Conservation (phyloP, 2,113 vertebrate genomes). For the Psephotus haematonotus region DNA sequence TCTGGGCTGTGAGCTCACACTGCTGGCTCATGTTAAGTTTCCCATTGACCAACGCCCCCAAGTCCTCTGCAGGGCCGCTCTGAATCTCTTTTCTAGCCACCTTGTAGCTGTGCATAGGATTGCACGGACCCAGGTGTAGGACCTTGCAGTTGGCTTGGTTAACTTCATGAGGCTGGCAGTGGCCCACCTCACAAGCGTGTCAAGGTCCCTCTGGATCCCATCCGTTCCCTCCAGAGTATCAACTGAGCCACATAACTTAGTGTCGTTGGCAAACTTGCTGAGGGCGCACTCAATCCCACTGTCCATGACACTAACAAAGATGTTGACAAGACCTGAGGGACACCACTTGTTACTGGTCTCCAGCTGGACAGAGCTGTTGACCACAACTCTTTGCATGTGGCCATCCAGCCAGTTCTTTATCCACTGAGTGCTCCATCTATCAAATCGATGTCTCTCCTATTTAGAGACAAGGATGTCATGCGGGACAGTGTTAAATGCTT, state of each 20-base stretch:
- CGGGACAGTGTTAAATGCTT: no score
- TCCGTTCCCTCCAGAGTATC: neutral
- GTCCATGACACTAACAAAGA: neutral
- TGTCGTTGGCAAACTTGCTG: neutral
- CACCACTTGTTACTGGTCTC: neutral
- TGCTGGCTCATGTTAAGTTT: neutral
- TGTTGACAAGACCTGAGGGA: neutral
- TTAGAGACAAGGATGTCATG: no score
- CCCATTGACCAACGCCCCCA: no score
- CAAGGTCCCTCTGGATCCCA: no score
- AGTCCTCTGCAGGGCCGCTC: no score
- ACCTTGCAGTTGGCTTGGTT: no score
- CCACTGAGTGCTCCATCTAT: neutral
- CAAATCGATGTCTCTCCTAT: no score
- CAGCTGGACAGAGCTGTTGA: fast-evolving
- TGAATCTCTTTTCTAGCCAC: no score
- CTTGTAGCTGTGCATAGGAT: no score
- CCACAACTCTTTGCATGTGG: neutral
- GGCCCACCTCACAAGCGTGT: no score
- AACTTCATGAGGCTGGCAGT: no score
- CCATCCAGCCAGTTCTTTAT: neutral
- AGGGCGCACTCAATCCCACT: neutral
- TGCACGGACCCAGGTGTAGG: no score
- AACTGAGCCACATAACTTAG: neutral
- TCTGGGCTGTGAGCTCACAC: neutral